Conservation (phyloP, 2,888 invertebrate genomes). For the Agrotis exclamationis region DNA sequence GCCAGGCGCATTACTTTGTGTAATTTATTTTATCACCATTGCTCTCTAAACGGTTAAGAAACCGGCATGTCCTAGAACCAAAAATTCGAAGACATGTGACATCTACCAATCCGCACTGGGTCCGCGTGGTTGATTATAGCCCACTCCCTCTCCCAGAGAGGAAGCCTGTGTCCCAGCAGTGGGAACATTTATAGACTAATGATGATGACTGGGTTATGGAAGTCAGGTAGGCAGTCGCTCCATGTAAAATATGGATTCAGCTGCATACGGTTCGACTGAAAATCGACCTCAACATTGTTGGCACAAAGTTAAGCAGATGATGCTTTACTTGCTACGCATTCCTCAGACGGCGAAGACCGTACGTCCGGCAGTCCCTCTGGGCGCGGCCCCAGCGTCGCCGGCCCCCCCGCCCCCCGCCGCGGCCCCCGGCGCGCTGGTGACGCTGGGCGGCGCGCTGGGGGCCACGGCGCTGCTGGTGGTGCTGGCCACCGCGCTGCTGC, state of each 20-base stretch:
- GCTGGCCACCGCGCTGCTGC: conserved; percentile 78
- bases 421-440: conserved; percentile 79
- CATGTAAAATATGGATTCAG: conserved; percentile 4
- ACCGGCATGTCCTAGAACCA: too few relatives aligned
- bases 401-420: conserved; percentile 64
- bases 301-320: not conserved
- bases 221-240: too few relatives aligned
- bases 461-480: conserved; percentile 81
- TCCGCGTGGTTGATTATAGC: too few relatives aligned
- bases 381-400: conserved; percentile 65
- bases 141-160: too few relatives aligned
- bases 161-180: too few relatives aligned
- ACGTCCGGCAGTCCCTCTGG: conserved; percentile 39
- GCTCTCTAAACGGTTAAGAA: too few relatives aligned
- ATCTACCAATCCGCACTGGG: too few relatives aligned
- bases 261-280: not conserved
- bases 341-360: conserved; percentile 73
- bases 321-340: not conserved
- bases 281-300: not conserved
- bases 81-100: too few relatives aligned
- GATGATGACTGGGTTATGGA: too few relatives aligned
- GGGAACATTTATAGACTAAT: too few relatives aligned
- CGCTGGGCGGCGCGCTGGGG: conserved; percentile 85
- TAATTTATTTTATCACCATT: too few relatives aligned
- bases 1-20: too few relatives aligned